phyloP scores from a whole-genome alignment of 2,797 vertebrate species.

The Xiphophorus birchmanni region DNA sequence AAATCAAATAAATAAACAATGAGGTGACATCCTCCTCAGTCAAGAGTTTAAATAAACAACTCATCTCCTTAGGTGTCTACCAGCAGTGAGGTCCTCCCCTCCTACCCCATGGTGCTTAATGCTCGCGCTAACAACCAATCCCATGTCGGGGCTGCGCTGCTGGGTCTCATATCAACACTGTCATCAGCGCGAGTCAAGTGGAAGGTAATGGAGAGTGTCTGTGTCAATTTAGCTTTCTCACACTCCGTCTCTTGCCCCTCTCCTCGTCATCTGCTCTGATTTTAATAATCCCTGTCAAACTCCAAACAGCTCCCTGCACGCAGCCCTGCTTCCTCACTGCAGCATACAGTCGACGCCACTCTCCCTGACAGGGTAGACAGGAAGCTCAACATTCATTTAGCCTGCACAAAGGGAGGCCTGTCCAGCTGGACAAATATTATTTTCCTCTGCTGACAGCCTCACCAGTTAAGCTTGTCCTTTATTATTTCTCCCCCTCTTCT shows the following conservation, averaged over 20 bases:
- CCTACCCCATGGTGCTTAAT: conserved; percentile 80
- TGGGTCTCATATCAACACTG: conserved; percentile 87
- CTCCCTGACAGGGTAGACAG: conserved; percentile 94
- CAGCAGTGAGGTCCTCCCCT: conserved; percentile 44
- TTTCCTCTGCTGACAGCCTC: conserved; percentile 93
- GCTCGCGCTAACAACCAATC: conserved; percentile 84
- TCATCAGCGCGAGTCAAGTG: conserved; percentile 91
- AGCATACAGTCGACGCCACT: conserved; percentile 84
- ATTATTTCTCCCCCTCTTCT: conserved; percentile 85
- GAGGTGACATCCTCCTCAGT: conserved; percentile 70
- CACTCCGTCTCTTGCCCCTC: conserved; percentile 85
- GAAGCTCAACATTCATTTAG: conserved; percentile 99
- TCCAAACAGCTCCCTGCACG: conserved; percentile 87
- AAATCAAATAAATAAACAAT: conserved; percentile 71
- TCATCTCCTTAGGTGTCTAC: conserved; percentile 63
- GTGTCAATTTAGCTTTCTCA: conserved; percentile 96
- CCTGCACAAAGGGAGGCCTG: conserved; percentile 92
- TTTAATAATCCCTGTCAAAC: conserved; percentile 99
- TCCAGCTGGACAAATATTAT: conserved; percentile 99
- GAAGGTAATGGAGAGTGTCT: conserved; percentile 97
- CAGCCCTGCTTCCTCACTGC: conserved; percentile 62
- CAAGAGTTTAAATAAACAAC: conserved; percentile 80
- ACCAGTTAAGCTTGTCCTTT: conserved; percentile 90
- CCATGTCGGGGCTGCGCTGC: conserved; percentile 58
- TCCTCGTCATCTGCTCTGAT: conserved; percentile 90